phyloP scores from a whole-genome alignment of 2,797 vertebrate species.

The Odontamblyopus lacepedii region DNA sequence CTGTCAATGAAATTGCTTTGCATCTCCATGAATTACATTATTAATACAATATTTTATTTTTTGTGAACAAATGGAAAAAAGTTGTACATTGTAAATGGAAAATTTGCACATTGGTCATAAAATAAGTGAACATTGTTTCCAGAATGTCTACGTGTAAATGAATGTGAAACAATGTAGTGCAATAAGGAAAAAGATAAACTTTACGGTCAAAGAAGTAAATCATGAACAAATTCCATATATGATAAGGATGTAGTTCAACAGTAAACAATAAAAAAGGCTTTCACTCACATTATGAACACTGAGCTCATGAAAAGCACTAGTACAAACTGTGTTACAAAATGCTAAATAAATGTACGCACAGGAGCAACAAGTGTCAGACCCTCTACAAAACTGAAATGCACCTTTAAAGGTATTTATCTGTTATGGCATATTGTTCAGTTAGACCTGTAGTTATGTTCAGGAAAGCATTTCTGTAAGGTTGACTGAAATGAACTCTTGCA shows the following conservation, averaged over 20 bases:
- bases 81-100: not conserved
- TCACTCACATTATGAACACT: not conserved
- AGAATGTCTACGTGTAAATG: not conserved
- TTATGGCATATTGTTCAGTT: not conserved
- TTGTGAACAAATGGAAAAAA: not conserved
- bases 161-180: not conserved
- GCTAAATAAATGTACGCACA: not conserved
- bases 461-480: not conserved
- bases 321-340: not conserved
- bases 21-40: not conserved
- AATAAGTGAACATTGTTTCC: not conserved
- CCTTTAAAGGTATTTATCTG: not conserved
- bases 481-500: not conserved
- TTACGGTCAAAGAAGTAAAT: not conserved
- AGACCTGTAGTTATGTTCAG: no score
- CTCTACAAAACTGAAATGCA: no score
- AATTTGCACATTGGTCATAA: not conserved
- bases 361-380: no score
- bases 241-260: not conserved
- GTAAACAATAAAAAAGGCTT: constrained; percentile 12
- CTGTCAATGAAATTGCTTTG: no score
- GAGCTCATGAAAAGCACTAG: not conserved
- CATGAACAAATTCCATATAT: not conserved
- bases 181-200: constrained; percentile 36
- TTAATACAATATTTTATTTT: not conserved